Percentiles rank a stretch among this genome's conserved stretches.
phyloP scores from a whole-genome alignment of 2,888 invertebrate genomes.

The Epistrophe eligans region DNA sequence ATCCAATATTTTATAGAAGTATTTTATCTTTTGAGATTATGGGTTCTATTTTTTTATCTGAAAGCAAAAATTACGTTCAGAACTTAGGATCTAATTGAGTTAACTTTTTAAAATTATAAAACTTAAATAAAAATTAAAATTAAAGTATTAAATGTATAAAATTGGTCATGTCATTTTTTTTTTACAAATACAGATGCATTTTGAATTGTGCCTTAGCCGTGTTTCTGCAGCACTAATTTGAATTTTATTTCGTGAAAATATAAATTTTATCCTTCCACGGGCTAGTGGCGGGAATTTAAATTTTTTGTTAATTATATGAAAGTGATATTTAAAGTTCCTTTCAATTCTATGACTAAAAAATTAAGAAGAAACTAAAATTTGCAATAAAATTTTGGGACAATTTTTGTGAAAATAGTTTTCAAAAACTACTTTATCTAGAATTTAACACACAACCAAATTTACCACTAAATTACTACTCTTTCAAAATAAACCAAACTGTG shows the following conservation, averaged over 20 bases:
- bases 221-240: background rate
- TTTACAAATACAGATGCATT: background rate
- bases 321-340: background rate
- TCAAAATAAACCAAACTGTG: slow-evolving; percentile 36
- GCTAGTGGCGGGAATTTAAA: background rate
- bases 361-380: background rate
- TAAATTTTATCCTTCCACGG: background rate
- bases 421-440: slow-evolving; percentile 53
- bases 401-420: slow-evolving; percentile 3
- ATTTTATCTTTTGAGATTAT: too few species aligned
- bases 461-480: slow-evolving; percentile 50
- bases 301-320: background rate
- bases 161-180: background rate
- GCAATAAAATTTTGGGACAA: background rate
- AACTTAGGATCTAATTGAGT: too few species aligned
- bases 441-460: slow-evolving; percentile 49
- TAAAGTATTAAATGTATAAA: background rate
- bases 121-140: background rate
- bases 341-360: background rate
- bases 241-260: background rate
- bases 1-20: too few species aligned
- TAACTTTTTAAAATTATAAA: too few species aligned
- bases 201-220: background rate
- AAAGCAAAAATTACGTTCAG: too few species aligned
- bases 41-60: too few species aligned